Conservation (phyloP, 2,888 invertebrate species). For the Emmelina monodactyla region DNA sequence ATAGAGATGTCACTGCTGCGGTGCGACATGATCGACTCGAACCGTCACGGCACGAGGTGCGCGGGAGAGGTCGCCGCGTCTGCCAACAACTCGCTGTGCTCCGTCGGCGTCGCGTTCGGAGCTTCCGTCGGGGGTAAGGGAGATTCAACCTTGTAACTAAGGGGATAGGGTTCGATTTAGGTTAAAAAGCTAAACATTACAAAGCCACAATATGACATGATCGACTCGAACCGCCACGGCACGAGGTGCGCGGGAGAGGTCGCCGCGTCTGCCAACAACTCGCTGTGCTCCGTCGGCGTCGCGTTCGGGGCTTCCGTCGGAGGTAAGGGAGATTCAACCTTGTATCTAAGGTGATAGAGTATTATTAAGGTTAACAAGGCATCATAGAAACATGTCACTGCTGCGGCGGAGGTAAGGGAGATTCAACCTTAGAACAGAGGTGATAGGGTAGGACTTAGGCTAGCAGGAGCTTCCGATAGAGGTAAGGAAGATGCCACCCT, state of each 20-base stretch:
- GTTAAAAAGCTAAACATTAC: too few relatives aligned
- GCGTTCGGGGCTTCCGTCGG: conserved; percentile 96
- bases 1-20: conserved; percentile 97
- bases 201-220: conserved; percentile 69
- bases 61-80: conserved; percentile 98
- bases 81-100: conserved; percentile 95
- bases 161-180: too few relatives aligned
- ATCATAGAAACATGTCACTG: too few relatives aligned
- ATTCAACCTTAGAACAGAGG: too few relatives aligned
- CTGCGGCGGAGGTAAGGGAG: conserved; percentile 81
- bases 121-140: conserved; percentile 88
- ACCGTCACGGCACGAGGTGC: conserved; percentile 93
- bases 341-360: too few relatives aligned
- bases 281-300: conserved; percentile 94
- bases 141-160: background rate
- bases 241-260: conserved; percentile 98
- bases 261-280: conserved; percentile 96
- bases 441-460: too few relatives aligned
- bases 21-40: conserved; percentile 96
- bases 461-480: conserved; percentile 94
- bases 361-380: too few relatives aligned
- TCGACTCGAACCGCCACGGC: conserved; percentile 94
- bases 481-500: conserved; percentile 49
- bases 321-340: conserved; percentile 54
- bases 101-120: conserved; percentile 95